Base-by-base conservation (phyloP, 1,140 invertebrate species). In the Schlechtendalia chinensis region DNA sequence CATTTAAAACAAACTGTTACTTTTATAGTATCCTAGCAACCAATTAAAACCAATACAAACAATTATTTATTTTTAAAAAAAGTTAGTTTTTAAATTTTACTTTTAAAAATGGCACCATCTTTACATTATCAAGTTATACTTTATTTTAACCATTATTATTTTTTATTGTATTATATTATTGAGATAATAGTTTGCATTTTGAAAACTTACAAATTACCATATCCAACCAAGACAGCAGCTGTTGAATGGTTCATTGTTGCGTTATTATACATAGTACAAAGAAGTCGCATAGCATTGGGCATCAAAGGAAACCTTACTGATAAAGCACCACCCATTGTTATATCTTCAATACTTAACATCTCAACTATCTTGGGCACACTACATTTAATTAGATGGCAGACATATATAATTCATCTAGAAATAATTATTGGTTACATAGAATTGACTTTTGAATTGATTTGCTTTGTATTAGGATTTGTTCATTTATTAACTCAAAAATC, bases 401-500 rank as follows among this genome's bases (percentile, higher is more conserved):
- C 75, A 29, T 79, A 79, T 50, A 11, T 79, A 79, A 79, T 79
- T 50, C 27, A 61, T 79, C 61, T 79, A 63, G 75, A 79, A 79
- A 27, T 79, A 47, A 63, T 79, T 19, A 79, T 79, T 50, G 75
- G 75, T 47, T 61, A 61, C 50, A 79, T 79, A 45, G 75, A 79
- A 47, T 61, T 79, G 50, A 79, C 58, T 24, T 61, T 79, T 61
- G 75, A 79, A 8, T 56, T 27, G 22, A 59, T 79, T 45, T 63
- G 58, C 24, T 79, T 79, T 79, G 17, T 63, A 29, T 47, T 79
- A 63, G 75, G 75, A 63, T 59, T 79, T 45, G 63, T 79, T 47
- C 75, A 79, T 61, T 79, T 79, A 61, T 29, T 79, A 61, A 79
- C 75, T 19, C 75, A 79, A 27, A 79, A 79, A 50, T 79, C 75